These are phyloP conservation scores for Murina feae DNA, from an alignment of 2,113 vertebrate species.

Conservation along the genomic window DNA sequence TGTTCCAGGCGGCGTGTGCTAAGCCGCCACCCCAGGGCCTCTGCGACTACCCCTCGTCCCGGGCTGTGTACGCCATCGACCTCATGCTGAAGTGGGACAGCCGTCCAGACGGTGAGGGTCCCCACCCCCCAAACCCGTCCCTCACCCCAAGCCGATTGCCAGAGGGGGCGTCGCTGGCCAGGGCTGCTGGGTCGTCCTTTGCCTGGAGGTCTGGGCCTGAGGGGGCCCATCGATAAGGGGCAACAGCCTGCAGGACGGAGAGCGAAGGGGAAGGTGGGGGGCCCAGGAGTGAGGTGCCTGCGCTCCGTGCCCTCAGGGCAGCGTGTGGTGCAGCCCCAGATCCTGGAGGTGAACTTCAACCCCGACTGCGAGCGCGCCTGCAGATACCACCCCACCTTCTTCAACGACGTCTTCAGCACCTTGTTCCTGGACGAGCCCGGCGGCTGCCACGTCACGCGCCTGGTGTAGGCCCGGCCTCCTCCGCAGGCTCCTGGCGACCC, in stretches of 20 bases:
- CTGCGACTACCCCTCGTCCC: slow-evolving; percentile 88
- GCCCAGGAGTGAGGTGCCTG: rapidly evolving
- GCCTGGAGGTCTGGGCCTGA: rapidly evolving
- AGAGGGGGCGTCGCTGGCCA: neutral
- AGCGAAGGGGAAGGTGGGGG: rapidly evolving
- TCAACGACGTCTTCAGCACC: slow-evolving; percentile 94
- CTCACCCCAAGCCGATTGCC: neutral
- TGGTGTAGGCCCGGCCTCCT: slow-evolving; percentile 76
- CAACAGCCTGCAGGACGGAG: rapidly evolving
- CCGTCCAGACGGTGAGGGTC: slow-evolving; percentile 82
- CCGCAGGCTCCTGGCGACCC: neutral
- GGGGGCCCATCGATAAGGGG: neutral
- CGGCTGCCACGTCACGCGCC: slow-evolving; percentile 83
- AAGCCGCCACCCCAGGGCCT: slow-evolving; percentile 90
- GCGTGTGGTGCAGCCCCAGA: slow-evolving; percentile 90
- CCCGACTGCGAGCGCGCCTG: slow-evolving; percentile 96
- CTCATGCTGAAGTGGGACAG: slow-evolving; percentile 95
- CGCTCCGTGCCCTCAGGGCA: slow-evolving; percentile 80
- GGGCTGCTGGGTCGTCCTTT: neutral
- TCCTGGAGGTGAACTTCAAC: slow-evolving; percentile 96
- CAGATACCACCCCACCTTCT: slow-evolving; percentile 92
- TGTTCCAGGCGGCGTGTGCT: slow-evolving; percentile 88
- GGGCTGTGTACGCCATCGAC: slow-evolving; percentile 93
- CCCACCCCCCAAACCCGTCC: neutral
- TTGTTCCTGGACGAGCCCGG: slow-evolving; percentile 89